These are phyloP conservation scores for Galbula dea DNA, from an alignment of 2,113 vertebrate genomes.

Conservation along the genomic window DNA sequence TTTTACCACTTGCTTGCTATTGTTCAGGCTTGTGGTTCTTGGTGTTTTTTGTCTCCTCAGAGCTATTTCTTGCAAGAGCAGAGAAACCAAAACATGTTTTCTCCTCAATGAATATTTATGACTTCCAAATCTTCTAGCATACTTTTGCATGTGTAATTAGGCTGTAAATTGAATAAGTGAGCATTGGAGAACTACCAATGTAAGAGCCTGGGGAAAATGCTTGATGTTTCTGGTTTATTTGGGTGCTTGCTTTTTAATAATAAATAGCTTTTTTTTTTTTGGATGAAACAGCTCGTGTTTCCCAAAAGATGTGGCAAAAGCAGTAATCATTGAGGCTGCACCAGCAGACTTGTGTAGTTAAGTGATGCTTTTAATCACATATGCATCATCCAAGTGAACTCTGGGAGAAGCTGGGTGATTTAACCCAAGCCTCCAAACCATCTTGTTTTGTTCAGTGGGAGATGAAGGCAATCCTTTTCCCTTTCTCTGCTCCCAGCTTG, in stretches of 20 bases:
- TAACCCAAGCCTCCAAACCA: neutral
- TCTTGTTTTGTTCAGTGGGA: neutral
- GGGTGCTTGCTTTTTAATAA: conserved; percentile 58
- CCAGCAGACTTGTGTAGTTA: neutral
- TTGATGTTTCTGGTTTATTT: conserved; percentile 52
- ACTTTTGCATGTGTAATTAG: conserved; percentile 55
- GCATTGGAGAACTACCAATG: neutral
- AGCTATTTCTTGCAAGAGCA: neutral
- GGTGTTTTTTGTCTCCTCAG: neutral
- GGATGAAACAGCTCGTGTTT: conserved; percentile 51
- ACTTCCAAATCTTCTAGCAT: neutral
- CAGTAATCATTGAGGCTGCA: conserved; percentile 2
- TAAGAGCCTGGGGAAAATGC: neutral
- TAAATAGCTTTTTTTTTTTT: conserved; percentile 35
- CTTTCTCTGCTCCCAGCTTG: neutral
- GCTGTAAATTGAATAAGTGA: conserved; percentile 16
- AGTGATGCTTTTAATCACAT: conserved; percentile 4
- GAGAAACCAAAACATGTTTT: conserved; percentile 10
- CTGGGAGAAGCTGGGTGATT: neutral
- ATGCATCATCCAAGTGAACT: neutral
- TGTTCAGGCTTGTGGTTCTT: neutral
- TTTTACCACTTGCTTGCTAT: neutral
- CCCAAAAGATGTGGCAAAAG: conserved; percentile 7
- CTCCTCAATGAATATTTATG: conserved; percentile 46
- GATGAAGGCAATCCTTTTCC: neutral